A percentile compares a stretch with the other conserved stretches of the same genome.
Conservation (phyloP, 2,888 invertebrate genomes). For the Nomada fucata region DNA sequence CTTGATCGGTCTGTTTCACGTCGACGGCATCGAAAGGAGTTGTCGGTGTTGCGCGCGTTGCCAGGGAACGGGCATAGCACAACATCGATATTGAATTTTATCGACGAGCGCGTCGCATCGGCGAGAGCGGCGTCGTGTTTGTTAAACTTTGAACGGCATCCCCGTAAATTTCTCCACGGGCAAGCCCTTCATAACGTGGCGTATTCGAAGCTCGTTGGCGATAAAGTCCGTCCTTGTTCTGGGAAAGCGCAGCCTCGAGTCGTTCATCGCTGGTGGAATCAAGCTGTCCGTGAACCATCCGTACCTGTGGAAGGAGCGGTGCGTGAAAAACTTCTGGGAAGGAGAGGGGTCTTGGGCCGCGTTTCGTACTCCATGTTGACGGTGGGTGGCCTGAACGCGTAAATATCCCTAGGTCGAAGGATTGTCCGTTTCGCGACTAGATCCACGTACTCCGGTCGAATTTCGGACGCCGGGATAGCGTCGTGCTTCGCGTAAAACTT, state of each 20-base stretch:
- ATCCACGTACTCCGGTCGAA: slow-evolving; percentile 72
- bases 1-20: slow-evolving; percentile 53
- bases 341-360: not conserved
- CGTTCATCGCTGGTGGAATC: slow-evolving; percentile 66
- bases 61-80: slow-evolving; percentile 67
- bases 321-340: not conserved
- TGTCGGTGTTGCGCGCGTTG: slow-evolving; percentile 62
- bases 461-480: slow-evolving; percentile 44
- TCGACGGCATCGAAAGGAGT: slow-evolving; percentile 11
- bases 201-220: slow-evolving; percentile 72
- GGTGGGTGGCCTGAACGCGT: slow-evolving; percentile 75
- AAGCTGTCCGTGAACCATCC: slow-evolving; percentile 77
- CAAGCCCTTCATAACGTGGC: slow-evolving; percentile 65
- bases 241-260: slow-evolving; percentile 76
- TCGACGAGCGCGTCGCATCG: slow-evolving; percentile 11
- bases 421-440: slow-evolving; percentile 70
- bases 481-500: slow-evolving; percentile 82
- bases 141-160: slow-evolving; percentile 70
- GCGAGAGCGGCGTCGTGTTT: too few species aligned
- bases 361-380: slow-evolving; percentile 79
- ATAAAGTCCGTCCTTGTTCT: slow-evolving; percentile 72
- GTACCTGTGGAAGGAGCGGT: slow-evolving; percentile 70
- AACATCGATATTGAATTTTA: slow-evolving; percentile 69
- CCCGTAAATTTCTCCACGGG: slow-evolving; percentile 73
- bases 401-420: slow-evolving; percentile 73